These are phyloP conservation scores for Meliscaeva auricollis DNA, from an alignment of 2,888 invertebrate genomes.

Conservation along the genomic window DNA sequence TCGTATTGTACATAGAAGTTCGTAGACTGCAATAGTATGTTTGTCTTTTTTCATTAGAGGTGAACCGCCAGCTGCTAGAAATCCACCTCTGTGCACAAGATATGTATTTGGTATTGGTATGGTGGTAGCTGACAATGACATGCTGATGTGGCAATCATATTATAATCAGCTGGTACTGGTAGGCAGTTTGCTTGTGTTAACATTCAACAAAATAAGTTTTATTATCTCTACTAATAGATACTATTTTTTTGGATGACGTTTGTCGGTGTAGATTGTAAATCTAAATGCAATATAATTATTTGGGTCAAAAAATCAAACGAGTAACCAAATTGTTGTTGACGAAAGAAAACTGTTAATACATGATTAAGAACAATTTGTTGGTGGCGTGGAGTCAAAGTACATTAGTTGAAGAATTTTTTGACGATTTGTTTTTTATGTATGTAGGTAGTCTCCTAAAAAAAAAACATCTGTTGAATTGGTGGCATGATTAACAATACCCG, in stretches of 20 bases:
- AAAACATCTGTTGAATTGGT: too few species aligned
- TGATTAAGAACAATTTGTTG: too few species aligned
- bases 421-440: too few species aligned
- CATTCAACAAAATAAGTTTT: constrained; percentile 11
- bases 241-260: too few species aligned
- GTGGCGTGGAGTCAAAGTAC: neutral
- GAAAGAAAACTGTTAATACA: neutral
- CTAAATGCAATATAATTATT: neutral
- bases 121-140: neutral
- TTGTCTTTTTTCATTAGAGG: neutral
- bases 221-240: too few species aligned
- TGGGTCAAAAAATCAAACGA: too few species aligned
- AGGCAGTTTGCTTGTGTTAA: neutral
- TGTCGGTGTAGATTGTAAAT: neutral
- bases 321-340: too few species aligned
- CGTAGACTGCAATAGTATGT: constrained; percentile 7
- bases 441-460: too few species aligned
- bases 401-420: too few species aligned
- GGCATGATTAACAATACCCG: too few species aligned
- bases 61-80: neutral
- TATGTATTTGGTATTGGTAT: too few species aligned
- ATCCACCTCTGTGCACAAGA: neutral
- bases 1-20: neutral
- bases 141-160: constrained; percentile 28
- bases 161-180: constrained; percentile 24